phyloP scores from a whole-genome alignment of 1,140 invertebrate genomes.

The Lepidurus arcticus region DNA sequence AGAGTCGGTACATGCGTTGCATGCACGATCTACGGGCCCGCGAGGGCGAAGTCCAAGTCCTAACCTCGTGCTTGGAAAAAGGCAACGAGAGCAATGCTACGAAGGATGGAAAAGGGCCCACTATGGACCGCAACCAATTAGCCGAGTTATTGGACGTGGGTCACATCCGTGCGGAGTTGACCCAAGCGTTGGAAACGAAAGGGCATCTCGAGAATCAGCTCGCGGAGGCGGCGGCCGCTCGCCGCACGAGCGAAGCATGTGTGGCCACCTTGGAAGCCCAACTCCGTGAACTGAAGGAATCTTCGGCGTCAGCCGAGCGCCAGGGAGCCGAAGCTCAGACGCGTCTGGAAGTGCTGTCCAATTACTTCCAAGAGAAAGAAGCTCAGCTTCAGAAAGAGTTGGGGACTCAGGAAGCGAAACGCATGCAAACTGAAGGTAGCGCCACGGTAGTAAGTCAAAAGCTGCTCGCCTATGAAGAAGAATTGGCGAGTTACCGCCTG shows the following conservation, averaged over 20 bases:
- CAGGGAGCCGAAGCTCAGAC: constrained; percentile 60
- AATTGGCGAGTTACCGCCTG: constrained; percentile 48
- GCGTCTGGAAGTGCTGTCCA: constrained; percentile 72
- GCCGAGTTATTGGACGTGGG: constrained; percentile 36
- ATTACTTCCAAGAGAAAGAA: constrained; percentile 85
- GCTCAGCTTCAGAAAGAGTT: constrained; percentile 76
- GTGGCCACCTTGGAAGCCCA: constrained; percentile 46
- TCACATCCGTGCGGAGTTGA: constrained; percentile 36
- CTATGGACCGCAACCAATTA: neutral
- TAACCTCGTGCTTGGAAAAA: neutral
- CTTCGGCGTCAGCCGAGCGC: constrained; percentile 66
- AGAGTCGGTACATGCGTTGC: neutral
- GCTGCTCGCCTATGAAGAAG: constrained; percentile 66
- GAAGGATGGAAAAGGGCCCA: neutral
- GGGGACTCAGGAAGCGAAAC: constrained; percentile 70
- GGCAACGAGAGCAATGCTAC: neutral
- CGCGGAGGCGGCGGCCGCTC: constrained; percentile 31
- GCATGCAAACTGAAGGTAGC: constrained; percentile 75
- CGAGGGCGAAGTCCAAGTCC: constrained; percentile 27
- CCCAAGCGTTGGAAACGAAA: constrained; percentile 35
- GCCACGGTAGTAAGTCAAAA: constrained; percentile 69
- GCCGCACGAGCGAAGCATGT: neutral
- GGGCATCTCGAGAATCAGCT: constrained; percentile 36
- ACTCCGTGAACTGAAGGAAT: constrained; percentile 59
- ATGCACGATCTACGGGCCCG: neutral